phyloP scores from a whole-genome alignment of 2,888 invertebrate species.

The Physocephala rufipes region DNA sequence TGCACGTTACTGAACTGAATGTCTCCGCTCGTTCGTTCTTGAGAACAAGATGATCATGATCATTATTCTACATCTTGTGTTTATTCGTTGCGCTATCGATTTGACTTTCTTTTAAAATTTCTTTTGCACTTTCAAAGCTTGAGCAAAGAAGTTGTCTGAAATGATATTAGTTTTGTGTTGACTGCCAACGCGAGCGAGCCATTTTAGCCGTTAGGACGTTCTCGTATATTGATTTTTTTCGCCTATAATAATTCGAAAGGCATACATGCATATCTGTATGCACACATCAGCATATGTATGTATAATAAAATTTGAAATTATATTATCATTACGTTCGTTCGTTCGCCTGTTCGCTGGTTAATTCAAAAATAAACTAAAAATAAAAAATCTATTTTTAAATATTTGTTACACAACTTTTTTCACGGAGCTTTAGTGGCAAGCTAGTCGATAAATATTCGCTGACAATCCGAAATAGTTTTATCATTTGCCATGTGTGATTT shows the following conservation, averaged over 20 bases:
- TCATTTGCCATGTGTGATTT: neutral
- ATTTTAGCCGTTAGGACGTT: constrained; percentile 66
- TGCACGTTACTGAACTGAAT: neutral
- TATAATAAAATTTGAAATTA: constrained; percentile 38
- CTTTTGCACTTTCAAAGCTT: constrained; percentile 43
- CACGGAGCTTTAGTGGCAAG: neutral
- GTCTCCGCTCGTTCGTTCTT: constrained; percentile 30
- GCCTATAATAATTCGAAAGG: constrained; percentile 39
- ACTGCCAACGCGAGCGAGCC: constrained; percentile 68
- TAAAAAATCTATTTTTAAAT: constrained; percentile 42
- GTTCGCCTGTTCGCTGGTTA: constrained; percentile 26
- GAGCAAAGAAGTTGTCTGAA: constrained; percentile 56
- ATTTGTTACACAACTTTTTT: constrained; percentile 40
- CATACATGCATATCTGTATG: too few relatives aligned
- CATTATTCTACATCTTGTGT: constrained; percentile 33
- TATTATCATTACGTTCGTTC: too few relatives aligned
- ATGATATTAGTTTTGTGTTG: constrained; percentile 67
- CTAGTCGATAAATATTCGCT: neutral
- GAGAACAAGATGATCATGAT: constrained; percentile 24
- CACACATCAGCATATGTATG: neutral
- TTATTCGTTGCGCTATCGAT: too few relatives aligned
- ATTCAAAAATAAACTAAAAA: constrained; percentile 36
- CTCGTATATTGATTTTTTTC: constrained; percentile 58
- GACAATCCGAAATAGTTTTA: constrained; percentile 21
- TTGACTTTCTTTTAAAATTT: constrained; percentile 27